Conservation (phyloP, 2,113 vertebrate species). For the Xiphophorus maculatus region DNA sequence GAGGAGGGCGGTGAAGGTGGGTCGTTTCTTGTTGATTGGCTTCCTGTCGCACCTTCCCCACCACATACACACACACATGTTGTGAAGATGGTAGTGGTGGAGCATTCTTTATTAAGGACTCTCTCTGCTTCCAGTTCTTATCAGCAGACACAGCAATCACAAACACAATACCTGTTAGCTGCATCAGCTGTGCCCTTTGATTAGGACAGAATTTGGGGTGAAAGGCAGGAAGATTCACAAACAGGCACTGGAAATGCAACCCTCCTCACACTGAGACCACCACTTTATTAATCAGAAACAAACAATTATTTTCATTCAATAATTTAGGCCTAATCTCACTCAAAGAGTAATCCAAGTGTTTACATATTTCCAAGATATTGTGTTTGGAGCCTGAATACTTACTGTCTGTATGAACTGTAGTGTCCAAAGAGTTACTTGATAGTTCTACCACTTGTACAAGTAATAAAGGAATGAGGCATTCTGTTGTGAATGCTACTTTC, state of each 20-base stretch:
- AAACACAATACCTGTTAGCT: constrained; percentile 68
- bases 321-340: constrained; percentile 12
- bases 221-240: constrained; percentile 29
- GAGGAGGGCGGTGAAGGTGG: constrained; percentile 22
- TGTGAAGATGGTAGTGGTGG: constrained; percentile 23
- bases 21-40: constrained; percentile 76
- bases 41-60: constrained; percentile 45
- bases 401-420: constrained; percentile 42
- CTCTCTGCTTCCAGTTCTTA: constrained; percentile 47
- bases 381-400: constrained; percentile 13
- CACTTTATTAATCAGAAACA: constrained; percentile 6
- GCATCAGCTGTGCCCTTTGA: constrained; percentile 55
- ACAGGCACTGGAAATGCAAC: background rate
- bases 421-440: constrained; percentile 26
- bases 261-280: background rate
- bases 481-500: constrained; percentile 12
- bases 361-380: constrained; percentile 22
- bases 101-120: constrained; percentile 63
- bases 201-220: constrained; percentile 48
- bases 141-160: constrained; percentile 72
- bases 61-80: background rate
- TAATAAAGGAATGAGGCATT: constrained; percentile 32
- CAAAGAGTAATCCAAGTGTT: constrained; percentile 30
- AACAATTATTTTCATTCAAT: constrained; percentile 25
- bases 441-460: constrained; percentile 41